Percentiles rank a stretch among this genome's conserved stretches.
Evolutionary conservation across 2,113 vertebrate species (phyloP).

Genomic region (Grus americana): DNA sequence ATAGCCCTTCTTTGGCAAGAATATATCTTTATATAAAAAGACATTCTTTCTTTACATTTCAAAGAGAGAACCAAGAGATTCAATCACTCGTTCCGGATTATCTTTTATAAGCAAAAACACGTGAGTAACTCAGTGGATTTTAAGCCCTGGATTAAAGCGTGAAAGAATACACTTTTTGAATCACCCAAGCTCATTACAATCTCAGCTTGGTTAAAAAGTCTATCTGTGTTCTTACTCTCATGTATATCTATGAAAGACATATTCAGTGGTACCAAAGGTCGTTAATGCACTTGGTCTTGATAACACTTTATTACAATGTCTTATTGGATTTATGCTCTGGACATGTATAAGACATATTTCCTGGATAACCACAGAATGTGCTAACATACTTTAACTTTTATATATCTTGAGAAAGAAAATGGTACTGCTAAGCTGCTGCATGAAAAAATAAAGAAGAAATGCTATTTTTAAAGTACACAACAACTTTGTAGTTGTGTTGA

Average conservation of each 20-base stretch:
- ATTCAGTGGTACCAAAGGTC: not conserved
- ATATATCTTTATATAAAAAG: not conserved
- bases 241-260: not conserved
- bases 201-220: not conserved
- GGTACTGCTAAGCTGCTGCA: not conserved
- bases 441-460: not conserved
- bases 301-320: not conserved
- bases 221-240: not conserved
- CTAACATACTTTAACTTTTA: not conserved
- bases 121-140: not conserved
- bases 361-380: not conserved
- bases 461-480: not conserved
- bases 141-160: not conserved
- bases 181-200: not conserved
- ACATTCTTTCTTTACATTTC: not conserved
- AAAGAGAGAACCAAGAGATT: not conserved
- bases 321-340: not conserved
- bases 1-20: not conserved
- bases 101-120: not conserved
- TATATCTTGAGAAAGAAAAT: not conserved
- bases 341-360: not conserved
- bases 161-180: not conserved
- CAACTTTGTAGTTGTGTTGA: not conserved
- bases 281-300: not conserved
- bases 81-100: not conserved